Evolutionary conservation across 2,888 invertebrate genomes (phyloP).

Genomic region (Cephus pygmeus): DNA sequence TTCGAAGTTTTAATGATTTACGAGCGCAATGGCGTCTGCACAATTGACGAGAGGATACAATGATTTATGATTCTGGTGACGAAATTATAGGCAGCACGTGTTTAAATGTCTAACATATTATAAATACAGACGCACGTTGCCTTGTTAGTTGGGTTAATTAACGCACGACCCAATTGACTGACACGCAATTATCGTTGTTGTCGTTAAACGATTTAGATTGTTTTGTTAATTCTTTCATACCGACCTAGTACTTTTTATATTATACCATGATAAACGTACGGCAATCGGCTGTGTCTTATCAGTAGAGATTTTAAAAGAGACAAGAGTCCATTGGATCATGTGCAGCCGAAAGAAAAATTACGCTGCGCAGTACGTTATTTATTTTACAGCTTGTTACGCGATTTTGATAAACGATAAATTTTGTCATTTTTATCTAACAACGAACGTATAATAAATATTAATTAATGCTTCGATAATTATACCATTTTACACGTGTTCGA

Average conservation of each 20-base stretch:
- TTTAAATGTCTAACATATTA: background rate
- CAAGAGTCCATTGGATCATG: background rate
- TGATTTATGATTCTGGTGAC: background rate
- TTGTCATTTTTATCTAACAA: background rate
- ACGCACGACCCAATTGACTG: conserved; percentile 1
- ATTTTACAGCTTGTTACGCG: background rate
- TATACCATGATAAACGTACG: background rate
- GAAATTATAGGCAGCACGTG: background rate
- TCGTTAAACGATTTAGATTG: background rate
- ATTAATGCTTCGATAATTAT: background rate
- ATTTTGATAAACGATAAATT: background rate
- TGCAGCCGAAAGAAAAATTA: background rate
- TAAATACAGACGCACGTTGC: background rate
- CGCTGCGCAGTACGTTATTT: background rate
- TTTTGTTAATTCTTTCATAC: background rate
- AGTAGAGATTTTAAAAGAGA: background rate
- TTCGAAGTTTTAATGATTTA: background rate
- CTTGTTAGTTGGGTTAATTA: background rate
- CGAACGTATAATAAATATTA: background rate
- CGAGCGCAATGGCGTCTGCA: background rate
- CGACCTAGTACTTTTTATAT: background rate
- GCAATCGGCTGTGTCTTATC: background rate
- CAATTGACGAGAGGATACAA: background rate
- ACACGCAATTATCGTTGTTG: background rate
- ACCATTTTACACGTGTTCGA: background rate